A percentile compares a stretch with the other conserved stretches of the same genome.
These are phyloP conservation scores for Catocala fraxini DNA, from an alignment of 2,888 invertebrate species.

Conservation along the genomic window DNA sequence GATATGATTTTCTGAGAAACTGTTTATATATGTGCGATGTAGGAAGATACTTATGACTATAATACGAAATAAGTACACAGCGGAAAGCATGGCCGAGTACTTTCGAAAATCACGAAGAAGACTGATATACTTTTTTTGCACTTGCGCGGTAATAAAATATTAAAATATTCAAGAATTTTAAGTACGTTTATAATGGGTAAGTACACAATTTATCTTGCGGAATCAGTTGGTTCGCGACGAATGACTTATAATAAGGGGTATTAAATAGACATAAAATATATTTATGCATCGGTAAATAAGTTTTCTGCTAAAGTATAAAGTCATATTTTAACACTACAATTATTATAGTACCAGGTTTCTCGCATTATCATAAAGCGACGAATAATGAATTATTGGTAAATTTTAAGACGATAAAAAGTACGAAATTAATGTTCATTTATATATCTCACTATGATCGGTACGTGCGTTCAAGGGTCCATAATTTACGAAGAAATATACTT, in stretches of 20 bases:
- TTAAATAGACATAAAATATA: constrained; percentile 23
- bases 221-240: constrained; percentile 14
- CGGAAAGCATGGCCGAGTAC: constrained; percentile 30
- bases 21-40: constrained; percentile 52
- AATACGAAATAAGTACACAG: constrained; percentile 38
- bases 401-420: constrained; percentile 36
- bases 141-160: constrained; percentile 40
- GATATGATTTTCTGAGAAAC: constrained; percentile 68
- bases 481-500: constrained; percentile 52
- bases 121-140: constrained; percentile 38
- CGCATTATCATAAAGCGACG: constrained; percentile 20
- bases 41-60: constrained; percentile 45
- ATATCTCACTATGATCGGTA: constrained; percentile 36
- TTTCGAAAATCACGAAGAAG: constrained; percentile 43
- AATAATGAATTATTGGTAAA: constrained; percentile 34
- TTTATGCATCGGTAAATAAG: constrained; percentile 8
- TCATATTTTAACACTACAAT: constrained; percentile 27
- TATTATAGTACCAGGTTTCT: constrained; percentile 34
- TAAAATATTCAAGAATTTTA: constrained; percentile 38
- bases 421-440: constrained; percentile 36
- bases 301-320: constrained; percentile 5
- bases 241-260: constrained; percentile 23
- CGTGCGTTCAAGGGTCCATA: constrained; percentile 33
- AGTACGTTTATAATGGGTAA: constrained; percentile 29
- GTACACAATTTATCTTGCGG: constrained; percentile 18